These are phyloP conservation scores for Takifugu ocellatus DNA, from an alignment of 2,797 vertebrate species.

Conservation along the genomic window DNA sequence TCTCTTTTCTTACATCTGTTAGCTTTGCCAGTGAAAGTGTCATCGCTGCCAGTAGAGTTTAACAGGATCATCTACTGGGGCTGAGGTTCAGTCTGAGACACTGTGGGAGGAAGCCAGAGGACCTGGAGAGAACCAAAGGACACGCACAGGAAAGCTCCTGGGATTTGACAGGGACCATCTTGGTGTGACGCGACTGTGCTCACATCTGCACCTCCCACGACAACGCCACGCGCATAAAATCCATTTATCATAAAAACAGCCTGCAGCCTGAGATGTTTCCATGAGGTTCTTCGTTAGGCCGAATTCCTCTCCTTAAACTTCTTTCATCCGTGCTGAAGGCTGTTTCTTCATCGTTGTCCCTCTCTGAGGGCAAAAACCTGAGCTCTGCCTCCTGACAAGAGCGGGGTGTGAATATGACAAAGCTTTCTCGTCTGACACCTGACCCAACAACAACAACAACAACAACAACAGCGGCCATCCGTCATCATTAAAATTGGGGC, in stretches of 20 bases:
- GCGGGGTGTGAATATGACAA: constrained; percentile 77
- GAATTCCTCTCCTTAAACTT: constrained; percentile 42
- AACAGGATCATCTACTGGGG: too few species aligned
- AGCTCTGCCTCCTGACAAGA: constrained; percentile 62
- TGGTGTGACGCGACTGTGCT: too few species aligned
- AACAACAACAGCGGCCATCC: constrained; percentile 64
- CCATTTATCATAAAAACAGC: constrained; percentile 7
- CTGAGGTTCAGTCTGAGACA: too few species aligned
- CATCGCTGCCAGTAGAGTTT: too few species aligned
- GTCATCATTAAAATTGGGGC: constrained; percentile 80
- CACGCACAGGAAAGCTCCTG: too few species aligned
- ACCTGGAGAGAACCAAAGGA: too few species aligned
- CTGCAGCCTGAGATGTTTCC: constrained; percentile 43
- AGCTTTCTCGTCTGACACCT: constrained; percentile 73
- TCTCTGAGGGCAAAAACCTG: constrained; percentile 69
- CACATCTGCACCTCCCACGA: neutral
- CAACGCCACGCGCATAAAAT: constrained; percentile 11
- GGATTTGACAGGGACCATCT: too few species aligned
- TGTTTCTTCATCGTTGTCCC: constrained; percentile 48
- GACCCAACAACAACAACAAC: constrained; percentile 54
- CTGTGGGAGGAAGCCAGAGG: too few species aligned
- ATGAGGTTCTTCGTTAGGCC: constrained; percentile 33
- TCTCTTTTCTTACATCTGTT: too few species aligned
- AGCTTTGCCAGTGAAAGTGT: too few species aligned
- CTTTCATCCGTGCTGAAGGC: constrained; percentile 27